Evolutionary conservation across 1,140 invertebrate species (phyloP).

Genomic region (Brachionus rotundiformis): DNA sequence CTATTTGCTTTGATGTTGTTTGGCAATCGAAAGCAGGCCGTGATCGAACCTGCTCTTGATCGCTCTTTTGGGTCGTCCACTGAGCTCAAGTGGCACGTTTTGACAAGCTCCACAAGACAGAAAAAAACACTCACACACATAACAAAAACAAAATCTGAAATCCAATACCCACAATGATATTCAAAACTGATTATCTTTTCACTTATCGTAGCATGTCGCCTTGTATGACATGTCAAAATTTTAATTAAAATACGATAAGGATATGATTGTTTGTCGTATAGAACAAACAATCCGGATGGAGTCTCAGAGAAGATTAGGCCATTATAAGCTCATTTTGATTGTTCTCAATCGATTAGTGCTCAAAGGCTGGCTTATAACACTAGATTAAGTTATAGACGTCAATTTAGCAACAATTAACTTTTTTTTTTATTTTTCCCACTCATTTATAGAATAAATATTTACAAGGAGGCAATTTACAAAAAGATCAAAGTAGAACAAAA

Average conservation of each 20-base stretch:
- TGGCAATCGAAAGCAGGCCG: background rate
- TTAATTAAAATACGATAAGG: conserved; percentile 39
- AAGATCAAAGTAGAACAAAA: background rate
- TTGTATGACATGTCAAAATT: conserved; percentile 40
- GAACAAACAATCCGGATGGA: conserved; percentile 28
- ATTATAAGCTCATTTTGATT: conserved; percentile 32
- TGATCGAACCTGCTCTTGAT: conserved; percentile 11
- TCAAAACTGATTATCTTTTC: background rate
- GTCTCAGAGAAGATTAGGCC: conserved; percentile 26
- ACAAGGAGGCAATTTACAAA: conserved; percentile 6
- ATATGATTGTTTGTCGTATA: background rate
- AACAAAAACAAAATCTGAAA: too few relatives aligned
- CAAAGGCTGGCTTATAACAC: conserved; percentile 33
- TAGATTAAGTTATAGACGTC: conserved; percentile 27
- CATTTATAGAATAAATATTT: conserved; percentile 33
- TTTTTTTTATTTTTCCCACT: background rate
- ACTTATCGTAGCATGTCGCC: background rate
- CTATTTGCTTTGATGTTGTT: background rate
- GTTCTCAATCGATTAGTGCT: conserved; percentile 22
- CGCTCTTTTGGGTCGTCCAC: background rate
- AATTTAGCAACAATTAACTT: conserved; percentile 30
- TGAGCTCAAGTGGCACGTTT: background rate
- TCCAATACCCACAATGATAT: conserved; percentile 6
- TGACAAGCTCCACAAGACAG: background rate
- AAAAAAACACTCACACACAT: too few relatives aligned